Evolutionary conservation across 1,140 invertebrate genomes (phyloP).

Genomic region (Dendroctonus valens): DNA sequence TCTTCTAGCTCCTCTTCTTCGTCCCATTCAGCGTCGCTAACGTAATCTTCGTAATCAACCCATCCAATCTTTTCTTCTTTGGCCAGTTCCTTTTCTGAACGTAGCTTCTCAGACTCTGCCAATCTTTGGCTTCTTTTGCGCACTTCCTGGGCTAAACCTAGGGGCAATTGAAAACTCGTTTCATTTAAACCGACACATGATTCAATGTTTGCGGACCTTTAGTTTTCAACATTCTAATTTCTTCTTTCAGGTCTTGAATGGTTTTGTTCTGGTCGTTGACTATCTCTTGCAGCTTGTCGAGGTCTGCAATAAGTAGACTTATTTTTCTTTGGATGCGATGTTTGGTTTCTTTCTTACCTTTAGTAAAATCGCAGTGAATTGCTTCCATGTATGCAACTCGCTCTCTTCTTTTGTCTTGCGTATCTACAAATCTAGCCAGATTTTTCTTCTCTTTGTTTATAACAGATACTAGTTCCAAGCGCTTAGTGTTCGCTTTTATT

Average conservation of each 20-base stretch:
- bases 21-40: conserved; percentile 15
- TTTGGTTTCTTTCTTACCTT: conserved; percentile 44
- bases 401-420: conserved; percentile 48
- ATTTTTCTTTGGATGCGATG: not conserved
- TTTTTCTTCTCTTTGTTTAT: conserved; percentile 58
- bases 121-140: conserved; percentile 7
- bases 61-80: conserved; percentile 19
- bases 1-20: conserved; percentile 25
- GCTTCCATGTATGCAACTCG: conserved; percentile 42
- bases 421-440: conserved; percentile 50
- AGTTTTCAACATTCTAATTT: conserved; percentile 45
- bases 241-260: conserved; percentile 40
- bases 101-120: not conserved
- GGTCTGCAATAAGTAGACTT: conserved; percentile 30
- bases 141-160: conserved; percentile 26
- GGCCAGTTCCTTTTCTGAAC: conserved; percentile 6
- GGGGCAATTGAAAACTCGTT: too few relatives aligned
- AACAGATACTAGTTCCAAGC: conserved; percentile 56
- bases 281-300: conserved; percentile 51
- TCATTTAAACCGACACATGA: too few relatives aligned
- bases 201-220: conserved; percentile 31
- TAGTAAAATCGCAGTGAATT: conserved; percentile 41
- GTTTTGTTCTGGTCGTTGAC: conserved; percentile 29
- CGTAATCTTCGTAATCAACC: conserved; percentile 32
- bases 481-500: conserved; percentile 57